A percentile compares a stretch with the other conserved stretches of the same genome.
Evolutionary conservation across 2,888 invertebrate species (phyloP).

Genomic region (Microlaimidae sp.): DNA sequence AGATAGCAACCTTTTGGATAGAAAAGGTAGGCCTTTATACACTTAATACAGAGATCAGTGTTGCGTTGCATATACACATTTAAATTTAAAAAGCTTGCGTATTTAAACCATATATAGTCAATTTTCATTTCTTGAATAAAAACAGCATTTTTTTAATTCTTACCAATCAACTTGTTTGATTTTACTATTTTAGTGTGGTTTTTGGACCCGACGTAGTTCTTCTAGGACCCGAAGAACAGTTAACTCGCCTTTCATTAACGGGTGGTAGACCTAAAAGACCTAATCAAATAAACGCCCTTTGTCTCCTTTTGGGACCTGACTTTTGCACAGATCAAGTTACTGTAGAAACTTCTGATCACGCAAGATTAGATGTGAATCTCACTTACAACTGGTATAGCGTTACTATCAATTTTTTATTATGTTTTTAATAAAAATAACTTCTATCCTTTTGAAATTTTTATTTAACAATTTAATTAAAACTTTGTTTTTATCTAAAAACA

Average conservation of each 20-base stretch:
- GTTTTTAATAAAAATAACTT: too few species aligned
- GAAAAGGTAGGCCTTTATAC: too few species aligned
- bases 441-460: too few species aligned
- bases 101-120: background rate
- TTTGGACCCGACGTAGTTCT: slow-evolving; percentile 44
- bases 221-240: slow-evolving; percentile 43
- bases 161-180: too few species aligned
- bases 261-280: slow-evolving; percentile 43
- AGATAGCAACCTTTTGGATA: too few species aligned
- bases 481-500: too few species aligned
- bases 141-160: too few species aligned
- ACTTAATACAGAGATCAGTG: too few species aligned
- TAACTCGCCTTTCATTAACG: slow-evolving; percentile 41
- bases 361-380: slow-evolving; percentile 41
- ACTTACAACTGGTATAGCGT: slow-evolving; percentile 44
- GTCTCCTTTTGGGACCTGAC: slow-evolving; percentile 42
- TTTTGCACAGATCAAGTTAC: slow-evolving; percentile 43
- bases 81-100: too few species aligned
- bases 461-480: too few species aligned
- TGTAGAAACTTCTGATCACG: slow-evolving; percentile 44
- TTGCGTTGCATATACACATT: background rate
- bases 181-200: slow-evolving; percentile 39
- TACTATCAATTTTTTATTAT: too few species aligned
- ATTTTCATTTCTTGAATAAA: too few species aligned
- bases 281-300: slow-evolving; percentile 40